Evolutionary conservation across 2,888 invertebrate genomes (phyloP).

Genomic region (Aporophyla lueneburgensis): DNA sequence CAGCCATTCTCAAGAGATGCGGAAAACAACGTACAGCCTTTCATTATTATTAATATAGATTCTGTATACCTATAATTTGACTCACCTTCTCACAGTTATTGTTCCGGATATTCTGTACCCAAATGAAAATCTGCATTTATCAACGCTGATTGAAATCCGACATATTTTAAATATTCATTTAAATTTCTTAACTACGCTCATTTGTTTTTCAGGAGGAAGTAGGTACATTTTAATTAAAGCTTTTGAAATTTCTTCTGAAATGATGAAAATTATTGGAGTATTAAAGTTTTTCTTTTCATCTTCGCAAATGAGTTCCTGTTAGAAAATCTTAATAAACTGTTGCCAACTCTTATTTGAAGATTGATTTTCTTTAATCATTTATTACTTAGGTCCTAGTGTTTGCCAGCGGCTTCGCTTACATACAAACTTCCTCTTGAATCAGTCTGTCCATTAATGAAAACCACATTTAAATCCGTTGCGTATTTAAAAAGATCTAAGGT

Average conservation of each 20-base stretch:
- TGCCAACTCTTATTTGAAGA: neutral
- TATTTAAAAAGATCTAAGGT: no score
- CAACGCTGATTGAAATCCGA: neutral
- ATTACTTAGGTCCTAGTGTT: no score
- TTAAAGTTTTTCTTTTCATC: slow-evolving; percentile 23
- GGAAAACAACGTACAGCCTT: no score
- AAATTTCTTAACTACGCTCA: slow-evolving; percentile 25
- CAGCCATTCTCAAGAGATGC: no score
- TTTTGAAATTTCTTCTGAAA: slow-evolving; percentile 8
- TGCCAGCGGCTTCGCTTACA: no score
- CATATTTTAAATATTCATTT: slow-evolving; percentile 22
- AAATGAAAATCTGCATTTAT: neutral
- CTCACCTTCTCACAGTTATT: neutral
- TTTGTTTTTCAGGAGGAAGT: neutral
- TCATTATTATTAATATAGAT: no score
- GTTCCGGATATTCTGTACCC: neutral
- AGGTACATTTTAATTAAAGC: slow-evolving; percentile 24
- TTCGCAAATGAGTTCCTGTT: slow-evolving; percentile 19
- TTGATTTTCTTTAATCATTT: no score
- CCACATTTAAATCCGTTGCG: no score
- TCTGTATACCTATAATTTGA: neutral
- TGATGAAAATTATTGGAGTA: neutral
- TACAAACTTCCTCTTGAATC: no score
- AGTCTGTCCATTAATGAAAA: no score
- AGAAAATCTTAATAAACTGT: neutral